These are phyloP conservation scores for Thinocorus orbignyianus DNA, from an alignment of 2,113 vertebrate genomes.

Conservation along the genomic window DNA sequence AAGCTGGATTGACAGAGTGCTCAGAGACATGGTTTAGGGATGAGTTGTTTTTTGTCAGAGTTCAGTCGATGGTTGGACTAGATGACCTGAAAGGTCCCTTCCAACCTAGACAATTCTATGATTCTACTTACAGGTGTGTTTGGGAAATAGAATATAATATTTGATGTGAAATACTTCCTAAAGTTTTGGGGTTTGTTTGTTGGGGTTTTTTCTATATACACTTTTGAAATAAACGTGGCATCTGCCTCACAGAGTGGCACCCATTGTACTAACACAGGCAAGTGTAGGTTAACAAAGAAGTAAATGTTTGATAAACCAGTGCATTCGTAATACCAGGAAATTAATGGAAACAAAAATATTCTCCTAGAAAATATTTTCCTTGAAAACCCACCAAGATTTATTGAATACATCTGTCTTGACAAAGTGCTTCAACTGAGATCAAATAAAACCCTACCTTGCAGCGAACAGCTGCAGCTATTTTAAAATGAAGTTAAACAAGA, in stretches of 20 bases:
- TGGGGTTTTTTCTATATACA: background rate
- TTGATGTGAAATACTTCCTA: background rate
- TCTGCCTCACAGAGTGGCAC: background rate
- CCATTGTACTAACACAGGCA: background rate
- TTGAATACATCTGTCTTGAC: background rate
- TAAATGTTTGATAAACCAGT: background rate
- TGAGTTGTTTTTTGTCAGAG: too few species aligned
- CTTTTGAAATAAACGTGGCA: background rate
- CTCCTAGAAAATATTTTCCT: background rate
- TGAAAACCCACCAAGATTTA: slow-evolving; percentile 16
- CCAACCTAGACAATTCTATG: too few species aligned
- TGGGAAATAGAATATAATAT: background rate
- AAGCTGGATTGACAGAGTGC: too few species aligned
- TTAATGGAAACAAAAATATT: slow-evolving; percentile 1
- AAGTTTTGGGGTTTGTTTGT: background rate
- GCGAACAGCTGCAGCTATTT: slow-evolving; percentile 21
- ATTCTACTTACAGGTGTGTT: background rate
- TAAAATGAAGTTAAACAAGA: slow-evolving; percentile 12
- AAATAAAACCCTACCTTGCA: slow-evolving; percentile 1
- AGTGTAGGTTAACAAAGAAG: background rate
- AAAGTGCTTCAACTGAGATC: slow-evolving; percentile 12
- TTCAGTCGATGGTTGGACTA: too few species aligned
- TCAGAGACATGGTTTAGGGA: too few species aligned
- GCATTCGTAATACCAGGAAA: background rate
- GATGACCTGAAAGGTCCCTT: too few species aligned